These are phyloP conservation scores for Oxyteleia sp. DNA, from an alignment of 2,888 invertebrate species.

Conservation along the genomic window DNA sequence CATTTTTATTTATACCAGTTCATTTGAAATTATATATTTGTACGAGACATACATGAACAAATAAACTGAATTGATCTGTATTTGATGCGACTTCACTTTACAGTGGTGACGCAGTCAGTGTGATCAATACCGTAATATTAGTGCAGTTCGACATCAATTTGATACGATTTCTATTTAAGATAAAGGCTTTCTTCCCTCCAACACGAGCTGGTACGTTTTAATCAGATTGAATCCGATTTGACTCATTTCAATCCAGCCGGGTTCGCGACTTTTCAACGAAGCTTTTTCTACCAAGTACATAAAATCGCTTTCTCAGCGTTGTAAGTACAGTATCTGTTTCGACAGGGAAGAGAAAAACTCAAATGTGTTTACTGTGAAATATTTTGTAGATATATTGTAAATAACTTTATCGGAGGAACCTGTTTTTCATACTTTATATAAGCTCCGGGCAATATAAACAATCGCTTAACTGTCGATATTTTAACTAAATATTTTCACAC, in stretches of 20 bases:
- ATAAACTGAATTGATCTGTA: conserved; percentile 31
- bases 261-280: conserved; percentile 29
- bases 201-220: conserved; percentile 21
- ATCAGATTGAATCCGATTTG: conserved; percentile 54
- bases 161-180: conserved; percentile 60
- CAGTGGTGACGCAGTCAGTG: conserved; percentile 10
- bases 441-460: conserved; percentile 10
- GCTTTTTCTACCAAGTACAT: conserved; percentile 23
- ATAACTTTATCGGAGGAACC: conserved; percentile 13
- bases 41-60: conserved; percentile 16
- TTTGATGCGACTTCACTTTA: conserved; percentile 28
- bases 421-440: conserved; percentile 27
- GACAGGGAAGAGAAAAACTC: conserved; percentile 16
- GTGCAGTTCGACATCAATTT: conserved; percentile 41
- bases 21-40: too few relatives aligned
- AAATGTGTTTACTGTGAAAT: conserved; percentile 36
- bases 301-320: conserved; percentile 40
- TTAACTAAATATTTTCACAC: background rate
- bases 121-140: conserved; percentile 54
- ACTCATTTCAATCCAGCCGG: conserved; percentile 46
- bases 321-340: conserved; percentile 21
- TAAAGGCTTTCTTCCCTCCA: conserved; percentile 35
- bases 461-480: background rate
- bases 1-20: too few relatives aligned
- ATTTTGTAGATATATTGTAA: conserved; percentile 32